Base-by-base conservation (phyloP, 1,140 invertebrate genomes). In the Ips nitidus region DNA sequence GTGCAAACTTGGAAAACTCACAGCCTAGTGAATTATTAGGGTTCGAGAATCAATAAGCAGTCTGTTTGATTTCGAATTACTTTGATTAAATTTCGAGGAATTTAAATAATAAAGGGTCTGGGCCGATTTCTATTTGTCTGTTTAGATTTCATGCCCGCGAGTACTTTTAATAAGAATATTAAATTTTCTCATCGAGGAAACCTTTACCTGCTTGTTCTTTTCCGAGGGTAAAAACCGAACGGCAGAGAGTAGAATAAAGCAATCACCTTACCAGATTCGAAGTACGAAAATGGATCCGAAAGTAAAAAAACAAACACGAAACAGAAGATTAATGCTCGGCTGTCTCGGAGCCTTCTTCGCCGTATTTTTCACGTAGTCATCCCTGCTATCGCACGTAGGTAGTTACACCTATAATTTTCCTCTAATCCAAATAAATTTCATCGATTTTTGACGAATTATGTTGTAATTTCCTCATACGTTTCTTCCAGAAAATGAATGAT, bases 391-490 rank as follows among this genome's bases (percentile, higher is more conserved):
- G 52, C 41, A 52, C 52, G 6, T 40, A 61, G 58, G 61, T 56
- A 75, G 75, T 71, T 75, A 69, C 73, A 75, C 75, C 73, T 75
- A 75, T 73, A 75, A 75, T 73, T 75, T 73, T 73, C 56, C 66
- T 71, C 66, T 72, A 75, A 74, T 74, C 68, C 71, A 74, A 75
- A 75, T 74, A 75, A 72, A 73, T 74, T 75, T 75, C 52, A 75
- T 74, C 74, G 74, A 75, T 75, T 74, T 74, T 73, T 71, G 63
- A 75, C 67, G 74, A 76, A 76, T 76, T 76, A 76, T 74, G 75
- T 76, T 71, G 74, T 77, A 77, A 77, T 77, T 77, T 77, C 74
- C 76, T 75, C 74, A 74, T 75, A 71, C 72, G 76, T 76, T 75
- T 73, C 50, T 52, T 45, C 56, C 70, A 63, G 73, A 77, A 74